A percentile compares a stretch with the other conserved stretches of the same genome.
Conservation (phyloP, 2,888 invertebrate genomes). For the Drosophila birchii region DNA sequence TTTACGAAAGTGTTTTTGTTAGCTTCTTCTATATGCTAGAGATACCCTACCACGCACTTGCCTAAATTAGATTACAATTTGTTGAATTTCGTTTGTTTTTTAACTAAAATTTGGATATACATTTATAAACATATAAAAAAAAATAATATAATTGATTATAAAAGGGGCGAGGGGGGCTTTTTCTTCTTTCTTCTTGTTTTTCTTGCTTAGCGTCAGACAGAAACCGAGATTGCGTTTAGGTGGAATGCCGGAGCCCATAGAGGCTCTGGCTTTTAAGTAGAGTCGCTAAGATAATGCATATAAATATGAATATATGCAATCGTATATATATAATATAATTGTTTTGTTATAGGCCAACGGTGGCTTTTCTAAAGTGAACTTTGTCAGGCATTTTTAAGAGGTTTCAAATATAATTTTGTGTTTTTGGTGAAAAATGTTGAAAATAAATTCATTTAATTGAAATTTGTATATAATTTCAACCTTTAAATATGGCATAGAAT, state of each 20-base stretch:
- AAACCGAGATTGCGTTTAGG: conserved; percentile 44
- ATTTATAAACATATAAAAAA: conserved; percentile 22
- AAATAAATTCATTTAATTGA: neutral
- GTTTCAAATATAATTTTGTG: neutral
- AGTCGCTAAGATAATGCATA: conserved; percentile 37
- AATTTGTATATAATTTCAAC: neutral
- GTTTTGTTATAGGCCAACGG: neutral
- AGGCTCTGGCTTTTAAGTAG: conserved; percentile 33
- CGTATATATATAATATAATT: conserved; percentile 9
- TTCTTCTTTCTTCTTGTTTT: neutral
- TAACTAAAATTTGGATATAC: conserved; percentile 29
- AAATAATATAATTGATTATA: conserved; percentile 17
- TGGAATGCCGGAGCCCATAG: conserved; percentile 21
- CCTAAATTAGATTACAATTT: conserved; percentile 46
- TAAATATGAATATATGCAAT: conserved; percentile 17
- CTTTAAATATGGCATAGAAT: too few relatives aligned
- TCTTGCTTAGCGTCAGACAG: conserved; percentile 19
- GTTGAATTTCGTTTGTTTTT: conserved; percentile 16
- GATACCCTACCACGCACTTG: conserved; percentile 56
- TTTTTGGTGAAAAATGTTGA: neutral
- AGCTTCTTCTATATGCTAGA: conserved; percentile 43
- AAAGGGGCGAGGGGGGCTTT: neutral
- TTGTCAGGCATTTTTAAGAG: neutral
- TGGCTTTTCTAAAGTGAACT: conserved; percentile 6
- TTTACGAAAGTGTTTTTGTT: conserved; percentile 58